Base-by-base conservation (phyloP, 2,888 invertebrate genomes). In the Gibbula magus region DNA sequence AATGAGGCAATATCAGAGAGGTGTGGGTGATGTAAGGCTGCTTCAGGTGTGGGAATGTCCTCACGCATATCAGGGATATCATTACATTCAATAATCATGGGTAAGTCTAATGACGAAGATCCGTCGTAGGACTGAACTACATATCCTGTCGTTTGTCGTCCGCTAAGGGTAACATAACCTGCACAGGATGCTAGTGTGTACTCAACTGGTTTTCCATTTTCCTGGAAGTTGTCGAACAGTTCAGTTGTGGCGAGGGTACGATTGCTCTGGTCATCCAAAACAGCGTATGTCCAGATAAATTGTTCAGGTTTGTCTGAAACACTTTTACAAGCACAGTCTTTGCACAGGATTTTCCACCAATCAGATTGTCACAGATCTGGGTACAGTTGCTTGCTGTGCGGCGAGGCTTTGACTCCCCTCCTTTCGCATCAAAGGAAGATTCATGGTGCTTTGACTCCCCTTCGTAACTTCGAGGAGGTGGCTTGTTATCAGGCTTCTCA, bases 181-280 rank as follows among this genome's bases (percentile, higher is more conserved):
- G 77, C 45, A 70, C 83, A 85, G 4, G 83, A 79, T 25, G 79
- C 70, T 7, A 85, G 54, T 13, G 80, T 61, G 45, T 84, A 82
- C 10, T 22, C 20, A 7, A 53, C n/a, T 18, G 54, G n/a, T 1
- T 79, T 29, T 8, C 51, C 54, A 0, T 78, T 13, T 18, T 70
- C 35, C 29, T 70, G 54, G 5, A 85, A 81, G 8, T n/a, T 39
- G 25, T 78, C 54, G 51, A 82, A 84, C 0, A 84, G 61, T n/a
- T 79, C 75, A 54, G 82, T n/a, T 18, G 25, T 74, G 1, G 75
- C 83, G 8, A 83, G 35, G 0, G 83, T 75, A 1, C 77, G 53
- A 54, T 83, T 82, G 56, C 80, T 83, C 39, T 83, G 83, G 7
- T 83, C 79, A 70, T 83, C 80, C 5, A 83, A 3, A 16, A 83